These are phyloP conservation scores for Tachycineta bicolor DNA, from an alignment of 2,113 vertebrate species.

Conservation along the genomic window DNA sequence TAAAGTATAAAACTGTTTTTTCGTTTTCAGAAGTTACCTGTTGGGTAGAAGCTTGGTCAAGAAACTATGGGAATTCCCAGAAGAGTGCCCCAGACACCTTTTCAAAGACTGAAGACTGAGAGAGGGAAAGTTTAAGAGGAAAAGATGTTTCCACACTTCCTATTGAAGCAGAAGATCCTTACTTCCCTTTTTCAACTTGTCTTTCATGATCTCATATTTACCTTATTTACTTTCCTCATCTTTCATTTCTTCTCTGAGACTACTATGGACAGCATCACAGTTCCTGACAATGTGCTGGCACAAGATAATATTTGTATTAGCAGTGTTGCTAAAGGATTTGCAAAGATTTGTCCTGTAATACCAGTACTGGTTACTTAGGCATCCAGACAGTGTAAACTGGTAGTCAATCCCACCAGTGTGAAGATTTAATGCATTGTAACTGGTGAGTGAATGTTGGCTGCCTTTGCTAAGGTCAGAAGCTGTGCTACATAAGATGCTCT, in stretches of 20 bases:
- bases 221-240: background rate
- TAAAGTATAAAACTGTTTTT: background rate
- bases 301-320: background rate
- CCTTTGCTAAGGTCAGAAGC: background rate
- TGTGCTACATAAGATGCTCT: background rate
- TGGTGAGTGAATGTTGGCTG: background rate
- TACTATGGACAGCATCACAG: background rate
- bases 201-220: background rate
- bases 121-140: background rate
- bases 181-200: background rate
- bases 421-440: background rate
- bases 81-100: background rate
- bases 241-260: background rate
- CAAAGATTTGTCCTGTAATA: background rate
- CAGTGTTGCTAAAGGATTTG: conserved; percentile 5
- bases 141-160: background rate
- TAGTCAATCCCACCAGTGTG: background rate
- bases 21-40: background rate
- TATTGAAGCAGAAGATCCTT: background rate
- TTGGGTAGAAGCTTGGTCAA: background rate
- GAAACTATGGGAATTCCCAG: background rate
- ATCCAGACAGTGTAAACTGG: background rate
- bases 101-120: background rate
- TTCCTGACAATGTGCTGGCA: background rate
- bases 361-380: background rate